phyloP scores from a whole-genome alignment of 2,888 invertebrate species.

The Pristionchus japonicus region DNA sequence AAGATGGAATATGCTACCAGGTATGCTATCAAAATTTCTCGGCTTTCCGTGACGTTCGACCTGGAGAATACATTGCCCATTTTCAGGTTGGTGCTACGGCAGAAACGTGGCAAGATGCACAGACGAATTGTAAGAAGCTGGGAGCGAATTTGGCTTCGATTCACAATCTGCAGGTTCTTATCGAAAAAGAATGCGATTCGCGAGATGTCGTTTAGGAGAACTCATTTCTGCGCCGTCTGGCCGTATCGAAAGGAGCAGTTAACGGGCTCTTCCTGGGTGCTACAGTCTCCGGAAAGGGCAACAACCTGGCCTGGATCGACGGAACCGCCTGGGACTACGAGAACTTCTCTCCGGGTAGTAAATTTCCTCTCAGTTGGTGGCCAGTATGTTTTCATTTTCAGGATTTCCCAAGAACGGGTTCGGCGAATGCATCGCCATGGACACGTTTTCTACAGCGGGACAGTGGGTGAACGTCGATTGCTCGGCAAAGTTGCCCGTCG shows the following conservation, averaged over 20 bases:
- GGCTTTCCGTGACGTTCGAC: too few species aligned
- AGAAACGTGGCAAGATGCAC: background rate
- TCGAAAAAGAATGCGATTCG: background rate
- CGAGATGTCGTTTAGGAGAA: background rate
- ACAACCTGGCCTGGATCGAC: background rate
- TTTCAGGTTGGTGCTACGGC: background rate
- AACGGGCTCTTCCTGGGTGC: background rate
- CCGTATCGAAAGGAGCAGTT: background rate
- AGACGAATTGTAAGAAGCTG: background rate
- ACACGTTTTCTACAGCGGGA: background rate
- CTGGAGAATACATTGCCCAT: background rate
- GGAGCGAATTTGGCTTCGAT: background rate
- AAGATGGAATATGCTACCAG: background rate
- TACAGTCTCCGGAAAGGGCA: background rate
- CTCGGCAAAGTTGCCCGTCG: background rate
- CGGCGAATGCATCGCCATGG: background rate
- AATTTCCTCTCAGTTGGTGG: too few species aligned
- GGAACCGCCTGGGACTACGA: background rate
- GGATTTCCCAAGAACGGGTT: background rate
- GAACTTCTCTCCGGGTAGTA: background rate
- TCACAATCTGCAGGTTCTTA: background rate
- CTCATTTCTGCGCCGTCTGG: background rate
- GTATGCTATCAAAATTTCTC: background rate
- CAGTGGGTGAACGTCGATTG: background rate
- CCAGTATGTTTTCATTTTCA: too few species aligned